Evolutionary conservation across 1,140 invertebrate genomes (phyloP).

Genomic region (Anoplolepis gracilipes): DNA sequence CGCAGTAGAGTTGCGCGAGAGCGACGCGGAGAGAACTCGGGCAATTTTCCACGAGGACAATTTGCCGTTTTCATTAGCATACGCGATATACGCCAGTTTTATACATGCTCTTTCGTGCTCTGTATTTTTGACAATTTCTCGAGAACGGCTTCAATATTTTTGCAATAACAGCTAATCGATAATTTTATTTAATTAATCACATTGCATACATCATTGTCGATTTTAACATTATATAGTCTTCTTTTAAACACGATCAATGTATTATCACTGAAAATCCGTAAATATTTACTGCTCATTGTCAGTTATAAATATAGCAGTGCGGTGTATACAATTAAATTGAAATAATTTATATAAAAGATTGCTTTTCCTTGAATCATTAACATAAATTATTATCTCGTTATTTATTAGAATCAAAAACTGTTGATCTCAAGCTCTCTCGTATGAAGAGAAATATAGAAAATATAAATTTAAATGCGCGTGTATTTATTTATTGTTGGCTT

Average conservation of each 20-base stretch:
- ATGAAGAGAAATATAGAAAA: not conserved
- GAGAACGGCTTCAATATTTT: not conserved
- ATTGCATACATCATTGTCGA: too few species aligned
- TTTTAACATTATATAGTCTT: too few species aligned
- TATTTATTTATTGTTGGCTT: constrained; percentile 4
- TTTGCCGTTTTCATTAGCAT: constrained; percentile 16
- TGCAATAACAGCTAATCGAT: not conserved
- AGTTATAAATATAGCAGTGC: too few species aligned
- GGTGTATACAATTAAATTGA: too few species aligned
- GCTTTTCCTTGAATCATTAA: not conserved
- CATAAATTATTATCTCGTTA: not conserved
- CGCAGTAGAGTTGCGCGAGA: not conserved
- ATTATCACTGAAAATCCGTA: too few species aligned
- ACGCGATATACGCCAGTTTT: not conserved
- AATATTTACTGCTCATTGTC: too few species aligned
- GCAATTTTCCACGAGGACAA: not conserved
- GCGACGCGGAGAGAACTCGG: not conserved
- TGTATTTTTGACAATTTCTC: not conserved
- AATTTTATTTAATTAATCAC: not conserved
- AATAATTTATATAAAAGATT: too few species aligned
- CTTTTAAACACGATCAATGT: too few species aligned
- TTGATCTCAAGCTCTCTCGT: not conserved
- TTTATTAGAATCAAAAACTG: not conserved
- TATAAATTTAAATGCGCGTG: not conserved
- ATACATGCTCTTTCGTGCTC: not conserved